A percentile compares a stretch with the other conserved stretches of the same genome.
phyloP scores from a whole-genome alignment of 1,140 invertebrate genomes.

The Bombus picipes region DNA sequence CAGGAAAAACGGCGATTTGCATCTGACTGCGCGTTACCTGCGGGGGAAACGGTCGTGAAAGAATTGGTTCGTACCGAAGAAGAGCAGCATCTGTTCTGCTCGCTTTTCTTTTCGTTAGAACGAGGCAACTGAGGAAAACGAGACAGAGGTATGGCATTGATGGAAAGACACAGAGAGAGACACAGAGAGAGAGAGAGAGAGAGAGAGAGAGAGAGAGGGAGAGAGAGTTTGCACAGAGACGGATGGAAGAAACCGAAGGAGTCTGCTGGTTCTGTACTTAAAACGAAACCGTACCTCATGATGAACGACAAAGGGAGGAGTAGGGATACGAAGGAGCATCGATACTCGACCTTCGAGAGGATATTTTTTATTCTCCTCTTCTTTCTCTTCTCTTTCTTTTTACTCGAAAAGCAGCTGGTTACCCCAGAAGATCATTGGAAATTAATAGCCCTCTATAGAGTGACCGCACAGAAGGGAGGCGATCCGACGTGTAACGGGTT shows the following conservation, averaged over 20 bases:
- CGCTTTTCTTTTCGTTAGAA: slow-evolving; percentile 63
- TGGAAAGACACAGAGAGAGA: slow-evolving; percentile 28
- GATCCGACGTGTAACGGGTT: slow-evolving; percentile 61
- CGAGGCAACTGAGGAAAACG: slow-evolving; percentile 49
- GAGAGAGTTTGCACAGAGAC: not conserved
- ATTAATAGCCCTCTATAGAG: slow-evolving; percentile 73
- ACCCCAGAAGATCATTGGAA: slow-evolving; percentile 75
- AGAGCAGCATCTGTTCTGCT: slow-evolving; percentile 68
- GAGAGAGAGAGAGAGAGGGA: too few relatives aligned
- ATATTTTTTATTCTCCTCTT: slow-evolving; percentile 17
- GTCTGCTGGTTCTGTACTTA: slow-evolving; percentile 55
- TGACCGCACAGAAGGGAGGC: slow-evolving; percentile 63
- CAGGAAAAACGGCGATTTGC: slow-evolving; percentile 64
- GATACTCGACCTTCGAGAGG: slow-evolving; percentile 70
- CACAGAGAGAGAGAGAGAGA: too few relatives aligned
- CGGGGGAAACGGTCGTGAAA: slow-evolving; percentile 19
- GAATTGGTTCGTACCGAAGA: slow-evolving; percentile 38
- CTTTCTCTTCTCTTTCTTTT: not conserved
- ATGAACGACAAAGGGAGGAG: slow-evolving; percentile 39
- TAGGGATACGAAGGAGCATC: slow-evolving; percentile 23
- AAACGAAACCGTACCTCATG: slow-evolving; percentile 49
- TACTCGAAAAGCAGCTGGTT: slow-evolving; percentile 70
- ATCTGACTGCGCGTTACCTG: slow-evolving; percentile 66
- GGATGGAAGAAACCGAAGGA: slow-evolving; percentile 19
- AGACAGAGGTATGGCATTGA: slow-evolving; percentile 16